phyloP scores from a whole-genome alignment of 2,888 invertebrate species.

The Scrobipalpa atriplicella region DNA sequence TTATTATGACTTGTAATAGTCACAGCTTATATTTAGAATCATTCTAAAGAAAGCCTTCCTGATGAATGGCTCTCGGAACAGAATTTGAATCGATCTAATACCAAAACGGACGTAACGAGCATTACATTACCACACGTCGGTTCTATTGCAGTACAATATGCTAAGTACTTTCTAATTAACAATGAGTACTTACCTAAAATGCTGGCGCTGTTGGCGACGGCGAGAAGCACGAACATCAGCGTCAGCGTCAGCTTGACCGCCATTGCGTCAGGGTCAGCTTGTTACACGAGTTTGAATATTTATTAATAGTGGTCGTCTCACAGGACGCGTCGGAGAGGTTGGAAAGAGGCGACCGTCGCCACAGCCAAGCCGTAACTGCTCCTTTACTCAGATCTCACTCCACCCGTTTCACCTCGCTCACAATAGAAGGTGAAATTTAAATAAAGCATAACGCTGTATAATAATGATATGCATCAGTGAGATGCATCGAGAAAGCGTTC shows the following conservation, averaged over 20 bases:
- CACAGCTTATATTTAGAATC: no score
- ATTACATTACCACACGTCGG: slow-evolving; percentile 28
- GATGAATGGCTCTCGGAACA: slow-evolving; percentile 15
- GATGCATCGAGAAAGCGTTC: slow-evolving; percentile 74
- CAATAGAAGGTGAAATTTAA: slow-evolving; percentile 83
- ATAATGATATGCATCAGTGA: slow-evolving; percentile 72
- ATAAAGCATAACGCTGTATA: slow-evolving; percentile 75
- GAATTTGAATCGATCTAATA: slow-evolving; percentile 18
- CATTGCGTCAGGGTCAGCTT: slow-evolving; percentile 57
- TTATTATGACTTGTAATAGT: no score
- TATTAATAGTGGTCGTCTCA: slow-evolving; percentile 41
- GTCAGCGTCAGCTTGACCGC: slow-evolving; percentile 67
- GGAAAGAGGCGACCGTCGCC: slow-evolving; percentile 69
- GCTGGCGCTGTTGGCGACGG: slow-evolving; percentile 61
- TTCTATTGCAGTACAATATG: slow-evolving; percentile 30
- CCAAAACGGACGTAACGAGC: slow-evolving; percentile 18
- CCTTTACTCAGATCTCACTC: slow-evolving; percentile 72
- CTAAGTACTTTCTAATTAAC: slow-evolving; percentile 46
- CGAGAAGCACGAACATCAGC: slow-evolving; percentile 56
- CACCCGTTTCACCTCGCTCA: slow-evolving; percentile 75
- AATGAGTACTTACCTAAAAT: slow-evolving; percentile 76
- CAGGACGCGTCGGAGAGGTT: slow-evolving; percentile 45
- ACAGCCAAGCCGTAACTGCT: slow-evolving; percentile 69
- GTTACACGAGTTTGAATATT: slow-evolving; percentile 28
- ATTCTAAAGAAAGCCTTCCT: slow-evolving; percentile 26